Percentiles rank a stretch among this genome's conserved stretches.
These are phyloP conservation scores for Xiphophorus birchmanni DNA, from an alignment of 2,797 vertebrate species.

Conservation along the genomic window DNA sequence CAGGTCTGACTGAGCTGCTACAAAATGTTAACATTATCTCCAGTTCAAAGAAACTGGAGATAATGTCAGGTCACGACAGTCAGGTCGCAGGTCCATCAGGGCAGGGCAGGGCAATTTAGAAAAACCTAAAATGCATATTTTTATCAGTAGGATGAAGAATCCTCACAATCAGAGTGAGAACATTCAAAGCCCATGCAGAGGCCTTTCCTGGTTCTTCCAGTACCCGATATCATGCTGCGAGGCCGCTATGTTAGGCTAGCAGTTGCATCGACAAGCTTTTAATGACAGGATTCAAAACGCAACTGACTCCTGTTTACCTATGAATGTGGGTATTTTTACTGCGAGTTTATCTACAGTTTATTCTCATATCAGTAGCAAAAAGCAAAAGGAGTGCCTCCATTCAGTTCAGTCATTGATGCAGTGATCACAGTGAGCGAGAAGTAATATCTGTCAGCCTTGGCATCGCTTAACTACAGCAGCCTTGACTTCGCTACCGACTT, in stretches of 20 bases:
- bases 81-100: not conserved
- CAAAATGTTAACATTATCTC: not conserved
- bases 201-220: not conserved
- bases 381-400: conserved; percentile 51
- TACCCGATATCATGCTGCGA: not conserved
- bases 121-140: not conserved
- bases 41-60: not conserved
- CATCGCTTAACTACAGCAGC: conserved; percentile 58
- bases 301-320: not conserved
- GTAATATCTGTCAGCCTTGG: conserved; percentile 56
- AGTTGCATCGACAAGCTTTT: not conserved
- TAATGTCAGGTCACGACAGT: too few relatives aligned
- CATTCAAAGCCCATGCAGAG: not conserved
- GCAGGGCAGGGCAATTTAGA: not conserved
- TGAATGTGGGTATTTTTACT: not conserved
- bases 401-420: conserved; percentile 58
- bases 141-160: not conserved
- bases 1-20: not conserved
- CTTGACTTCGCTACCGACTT: conserved; percentile 72
- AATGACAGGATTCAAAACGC: not conserved
- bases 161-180: not conserved
- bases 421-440: conserved; percentile 61
- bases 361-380: conserved; percentile 45
- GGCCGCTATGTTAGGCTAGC: not conserved
- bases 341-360: conserved; percentile 38